Percentiles rank a stretch among this genome's conserved stretches.
Evolutionary conservation across 2,888 invertebrate genomes (phyloP).

Genomic region (Toxonevra muliebris): DNA sequence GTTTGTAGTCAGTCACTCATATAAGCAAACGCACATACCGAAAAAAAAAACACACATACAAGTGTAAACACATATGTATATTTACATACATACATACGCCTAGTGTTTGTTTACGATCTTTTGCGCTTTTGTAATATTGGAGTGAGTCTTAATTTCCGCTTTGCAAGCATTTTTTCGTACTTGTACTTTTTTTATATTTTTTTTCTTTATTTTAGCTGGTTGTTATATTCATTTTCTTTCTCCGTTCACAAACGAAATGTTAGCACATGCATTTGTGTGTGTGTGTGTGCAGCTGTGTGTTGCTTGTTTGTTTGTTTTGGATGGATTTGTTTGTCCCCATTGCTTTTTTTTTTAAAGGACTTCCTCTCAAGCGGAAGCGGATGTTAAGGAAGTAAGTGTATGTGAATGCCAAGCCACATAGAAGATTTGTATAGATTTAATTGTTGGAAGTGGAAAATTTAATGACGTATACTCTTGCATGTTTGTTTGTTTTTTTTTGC

Average conservation of each 20-base stretch:
- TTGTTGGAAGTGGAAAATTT: too few species aligned
- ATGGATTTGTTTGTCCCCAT: slow-evolving; percentile 52
- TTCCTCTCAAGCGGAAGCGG: slow-evolving; percentile 45
- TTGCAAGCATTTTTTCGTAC: slow-evolving; percentile 45
- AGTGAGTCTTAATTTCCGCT: slow-evolving; percentile 54
- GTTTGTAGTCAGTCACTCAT: slow-evolving; percentile 41
- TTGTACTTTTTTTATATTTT: slow-evolving; percentile 41
- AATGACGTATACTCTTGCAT: background rate
- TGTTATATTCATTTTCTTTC: slow-evolving; percentile 16
- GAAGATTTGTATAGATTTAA: too few species aligned
- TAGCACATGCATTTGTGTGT: slow-evolving; percentile 9
- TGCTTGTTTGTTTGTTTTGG: slow-evolving; percentile 52
- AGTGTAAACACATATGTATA: background rate
- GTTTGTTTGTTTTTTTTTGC: background rate
- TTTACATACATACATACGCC: slow-evolving; percentile 34
- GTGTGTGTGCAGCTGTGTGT: background rate
- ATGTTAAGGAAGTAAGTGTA: too few species aligned
- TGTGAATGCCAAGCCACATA: too few species aligned
- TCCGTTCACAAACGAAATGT: slow-evolving; percentile 33
- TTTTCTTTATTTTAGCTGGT: slow-evolving; percentile 17
- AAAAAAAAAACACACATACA: slow-evolving; percentile 10
- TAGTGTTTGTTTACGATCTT: slow-evolving; percentile 52
- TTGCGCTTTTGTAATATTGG: slow-evolving; percentile 36
- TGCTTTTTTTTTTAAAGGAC: slow-evolving; percentile 45
- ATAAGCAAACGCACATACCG: slow-evolving; percentile 40